Evolutionary conservation across 2,113 vertebrate genomes (phyloP).

Genomic region (Saccopteryx leptura): DNA sequence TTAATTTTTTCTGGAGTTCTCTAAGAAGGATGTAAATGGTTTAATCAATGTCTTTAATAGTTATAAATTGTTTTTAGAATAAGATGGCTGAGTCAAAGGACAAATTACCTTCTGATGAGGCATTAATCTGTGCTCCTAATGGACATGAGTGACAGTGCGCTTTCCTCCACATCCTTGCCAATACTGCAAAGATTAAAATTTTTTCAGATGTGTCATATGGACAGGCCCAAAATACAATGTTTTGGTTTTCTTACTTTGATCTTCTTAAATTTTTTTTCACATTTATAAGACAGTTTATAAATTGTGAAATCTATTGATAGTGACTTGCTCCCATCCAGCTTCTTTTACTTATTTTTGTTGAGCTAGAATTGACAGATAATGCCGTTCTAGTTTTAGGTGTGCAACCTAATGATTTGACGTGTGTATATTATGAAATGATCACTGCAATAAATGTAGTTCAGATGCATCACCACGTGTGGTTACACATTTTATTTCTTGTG

Average conservation of each 20-base stretch:
- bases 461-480: not conserved
- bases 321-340: not conserved
- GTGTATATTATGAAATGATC: not conserved
- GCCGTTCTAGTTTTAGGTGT: not conserved
- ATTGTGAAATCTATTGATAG: not conserved
- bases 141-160: not conserved
- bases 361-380: not conserved
- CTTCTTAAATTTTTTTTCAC: not conserved
- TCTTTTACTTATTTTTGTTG: not conserved
- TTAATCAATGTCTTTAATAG: not conserved
- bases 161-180: not conserved
- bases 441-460: not conserved
- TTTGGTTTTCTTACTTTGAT: not conserved
- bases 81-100: not conserved
- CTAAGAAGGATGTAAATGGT: not conserved
- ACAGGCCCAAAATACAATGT: not conserved
- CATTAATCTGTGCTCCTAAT: not conserved
- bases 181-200: not conserved
- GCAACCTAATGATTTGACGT: not conserved
- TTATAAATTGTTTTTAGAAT: not conserved
- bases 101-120: not conserved
- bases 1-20: not conserved
- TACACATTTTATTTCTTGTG: not conserved
- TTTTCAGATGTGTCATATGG: not conserved
- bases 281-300: not conserved